Base-by-base conservation (phyloP, 1,140 invertebrate species). In the Cotesia typhae region DNA sequence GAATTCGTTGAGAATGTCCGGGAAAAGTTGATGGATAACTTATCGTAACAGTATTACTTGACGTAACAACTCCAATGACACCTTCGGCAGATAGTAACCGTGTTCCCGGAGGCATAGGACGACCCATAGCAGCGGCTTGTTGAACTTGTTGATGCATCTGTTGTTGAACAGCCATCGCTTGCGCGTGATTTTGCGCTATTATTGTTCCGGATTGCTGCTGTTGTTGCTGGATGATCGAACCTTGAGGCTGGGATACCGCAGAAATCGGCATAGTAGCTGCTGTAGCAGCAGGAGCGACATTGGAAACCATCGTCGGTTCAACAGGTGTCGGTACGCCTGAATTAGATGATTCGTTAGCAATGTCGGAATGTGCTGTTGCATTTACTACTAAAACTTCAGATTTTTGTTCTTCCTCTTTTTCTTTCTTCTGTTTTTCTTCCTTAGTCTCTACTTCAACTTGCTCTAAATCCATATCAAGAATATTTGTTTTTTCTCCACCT, bases 381-480 rank as follows among this genome's bases (percentile, higher is more conserved):
- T 74, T 65, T 28, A 55, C 65, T 7, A 68, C 53, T n/a, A 84
- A 59, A 37, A 78, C 82, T 70, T 80, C 79, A 5, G 79, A 53
- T 69, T 85, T 87, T 14, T 78, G 72, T 70, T 81, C 83, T 47
- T 83, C 83, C 0, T 83, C 82, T 70, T 85, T 85, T n/a, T 86
- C 83, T 76, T 88, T 87, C 53, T 87, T 87, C 70, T 88, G 88
- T 67, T 90, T 89, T 6, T 90, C 89, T 9, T 90, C 90, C 74
- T 90, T 89, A 12, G 84, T 79, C 64, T 89, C 85, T 20, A 88
- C 85, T 75, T 90, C 89, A 1, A 88, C 90, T 78, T 94, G 93
- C 73, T 93, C 93, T 59, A 94, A 88, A 83, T 95, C 93, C 53
- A 95, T 87, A 83, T 94, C 93, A 14, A 95, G 88, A 75, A 94